These are phyloP conservation scores for Chromoteleia sp. DNA, from an alignment of 2,888 invertebrate genomes.

Conservation along the genomic window DNA sequence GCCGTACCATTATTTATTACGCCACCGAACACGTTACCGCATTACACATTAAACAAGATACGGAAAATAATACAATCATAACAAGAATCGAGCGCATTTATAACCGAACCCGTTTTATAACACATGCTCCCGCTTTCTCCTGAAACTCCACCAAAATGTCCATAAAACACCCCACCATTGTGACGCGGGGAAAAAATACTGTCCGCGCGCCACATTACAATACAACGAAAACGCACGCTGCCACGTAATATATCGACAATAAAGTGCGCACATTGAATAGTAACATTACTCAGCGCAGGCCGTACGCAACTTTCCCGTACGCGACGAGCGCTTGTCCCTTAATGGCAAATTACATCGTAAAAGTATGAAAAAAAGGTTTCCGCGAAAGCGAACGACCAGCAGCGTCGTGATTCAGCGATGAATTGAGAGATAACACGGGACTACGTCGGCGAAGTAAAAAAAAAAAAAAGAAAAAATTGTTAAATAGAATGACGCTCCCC, in stretches of 20 bases:
- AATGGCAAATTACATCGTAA: constrained; percentile 65
- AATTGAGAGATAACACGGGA: constrained; percentile 56
- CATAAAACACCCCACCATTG: constrained; percentile 57
- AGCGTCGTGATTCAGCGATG: constrained; percentile 54
- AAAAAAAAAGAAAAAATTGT: constrained; percentile 30
- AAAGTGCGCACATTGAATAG: constrained; percentile 60
- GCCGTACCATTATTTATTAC: constrained; percentile 39
- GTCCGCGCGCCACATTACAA: constrained; percentile 50
- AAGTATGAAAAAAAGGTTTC: constrained; percentile 63
- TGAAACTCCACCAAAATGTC: constrained; percentile 64
- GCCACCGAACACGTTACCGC: neutral
- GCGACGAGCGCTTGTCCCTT: constrained; percentile 61
- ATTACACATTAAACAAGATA: constrained; percentile 33
- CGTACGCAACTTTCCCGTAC: constrained; percentile 61
- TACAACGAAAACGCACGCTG: constrained; percentile 58
- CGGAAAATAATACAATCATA: constrained; percentile 64
- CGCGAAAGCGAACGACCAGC: constrained; percentile 53
- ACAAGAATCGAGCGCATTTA: constrained; percentile 57
- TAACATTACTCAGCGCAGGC: constrained; percentile 58
- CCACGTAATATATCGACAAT: constrained; percentile 62
- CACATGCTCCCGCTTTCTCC: constrained; percentile 65
- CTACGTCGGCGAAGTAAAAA: constrained; percentile 28
- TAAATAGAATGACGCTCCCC: constrained; percentile 55
- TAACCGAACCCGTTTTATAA: constrained; percentile 61
- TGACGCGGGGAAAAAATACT: constrained; percentile 23